These are phyloP conservation scores for Dendrophyllia cribrosa DNA, from an alignment of 64 coral and sea anemone species.

Conservation along the genomic window DNA sequence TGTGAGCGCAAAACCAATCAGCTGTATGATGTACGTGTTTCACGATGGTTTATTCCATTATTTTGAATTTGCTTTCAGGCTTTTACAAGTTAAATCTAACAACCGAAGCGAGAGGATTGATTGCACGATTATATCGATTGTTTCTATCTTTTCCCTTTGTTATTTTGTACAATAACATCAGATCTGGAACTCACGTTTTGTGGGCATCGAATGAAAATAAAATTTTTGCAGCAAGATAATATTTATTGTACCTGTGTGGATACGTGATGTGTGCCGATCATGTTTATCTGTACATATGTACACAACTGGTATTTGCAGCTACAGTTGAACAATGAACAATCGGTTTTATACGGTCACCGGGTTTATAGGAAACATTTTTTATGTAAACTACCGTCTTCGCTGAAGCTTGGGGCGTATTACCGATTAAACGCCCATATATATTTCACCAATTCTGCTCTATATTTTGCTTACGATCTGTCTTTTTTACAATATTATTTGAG, in stretches of 20 bases:
- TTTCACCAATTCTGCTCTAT: neutral
- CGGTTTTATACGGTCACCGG: neutral
- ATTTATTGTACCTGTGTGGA: neutral
- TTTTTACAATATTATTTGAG: neutral
- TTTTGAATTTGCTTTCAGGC: neutral
- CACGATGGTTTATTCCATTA: neutral
- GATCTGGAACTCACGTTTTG: too few species aligned
- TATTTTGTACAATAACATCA: too few species aligned
- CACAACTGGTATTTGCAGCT: neutral
- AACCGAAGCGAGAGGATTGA: too few species aligned
- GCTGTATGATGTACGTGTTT: neutral
- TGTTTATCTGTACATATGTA: slow-evolving; percentile 8
- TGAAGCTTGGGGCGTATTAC: neutral
- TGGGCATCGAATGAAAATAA: too few species aligned
- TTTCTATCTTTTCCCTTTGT: too few species aligned
- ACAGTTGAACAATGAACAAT: neutral
- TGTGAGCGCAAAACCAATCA: neutral
- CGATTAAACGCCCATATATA: neutral
- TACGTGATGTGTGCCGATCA: neutral
- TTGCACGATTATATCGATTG: too few species aligned
- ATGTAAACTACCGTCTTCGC: too few species aligned
- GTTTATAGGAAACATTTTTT: neutral
- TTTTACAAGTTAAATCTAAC: neutral
- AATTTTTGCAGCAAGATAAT: too few species aligned
- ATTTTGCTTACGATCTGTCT: neutral